These are phyloP conservation scores for Machimus atricapillus DNA, from an alignment of 2,888 invertebrate species.

Conservation along the genomic window DNA sequence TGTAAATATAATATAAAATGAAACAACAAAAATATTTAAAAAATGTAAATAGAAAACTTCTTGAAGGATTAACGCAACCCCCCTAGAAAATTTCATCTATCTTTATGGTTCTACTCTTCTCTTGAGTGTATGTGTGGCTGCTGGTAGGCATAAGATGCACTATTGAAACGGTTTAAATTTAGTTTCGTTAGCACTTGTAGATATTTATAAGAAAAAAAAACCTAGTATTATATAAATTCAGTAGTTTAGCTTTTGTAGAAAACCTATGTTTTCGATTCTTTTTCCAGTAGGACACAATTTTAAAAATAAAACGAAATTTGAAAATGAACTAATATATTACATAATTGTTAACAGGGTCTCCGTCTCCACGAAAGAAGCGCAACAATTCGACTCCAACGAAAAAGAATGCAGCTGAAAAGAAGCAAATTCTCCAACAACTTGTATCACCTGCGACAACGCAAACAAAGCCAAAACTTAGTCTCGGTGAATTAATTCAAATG, in stretches of 20 bases:
- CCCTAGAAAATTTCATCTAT: slow-evolving; percentile 20
- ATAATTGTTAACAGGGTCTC: slow-evolving; percentile 67
- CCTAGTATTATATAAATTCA: not conserved
- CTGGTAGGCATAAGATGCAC: slow-evolving; percentile 55
- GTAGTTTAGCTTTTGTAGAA: slow-evolving; percentile 25
- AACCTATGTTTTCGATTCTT: not conserved
- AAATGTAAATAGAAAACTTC: slow-evolving; percentile 7
- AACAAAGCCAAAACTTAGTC: slow-evolving; percentile 64
- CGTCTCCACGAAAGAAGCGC: slow-evolving; percentile 79
- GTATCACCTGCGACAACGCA: slow-evolving; percentile 73
- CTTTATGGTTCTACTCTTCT: slow-evolving; percentile 20
- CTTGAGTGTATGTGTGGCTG: slow-evolving; percentile 54
- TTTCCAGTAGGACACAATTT: not conserved
- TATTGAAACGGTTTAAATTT: not conserved
- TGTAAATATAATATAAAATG: not conserved
- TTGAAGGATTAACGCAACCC: slow-evolving; percentile 8
- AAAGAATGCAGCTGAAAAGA: slow-evolving; percentile 79
- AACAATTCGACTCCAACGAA: slow-evolving; percentile 81
- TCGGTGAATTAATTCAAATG: slow-evolving; percentile 78
- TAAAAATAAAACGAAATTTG: not conserved
- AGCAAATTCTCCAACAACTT: slow-evolving; percentile 80
- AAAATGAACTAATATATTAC: not conserved
- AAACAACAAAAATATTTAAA: not conserved
- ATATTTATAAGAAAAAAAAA: not conserved
- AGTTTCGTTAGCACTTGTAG: slow-evolving; percentile 25